Evolutionary conservation across 2,797 vertebrate genomes (phyloP).

Genomic region (Mionectes olivaceus): DNA sequence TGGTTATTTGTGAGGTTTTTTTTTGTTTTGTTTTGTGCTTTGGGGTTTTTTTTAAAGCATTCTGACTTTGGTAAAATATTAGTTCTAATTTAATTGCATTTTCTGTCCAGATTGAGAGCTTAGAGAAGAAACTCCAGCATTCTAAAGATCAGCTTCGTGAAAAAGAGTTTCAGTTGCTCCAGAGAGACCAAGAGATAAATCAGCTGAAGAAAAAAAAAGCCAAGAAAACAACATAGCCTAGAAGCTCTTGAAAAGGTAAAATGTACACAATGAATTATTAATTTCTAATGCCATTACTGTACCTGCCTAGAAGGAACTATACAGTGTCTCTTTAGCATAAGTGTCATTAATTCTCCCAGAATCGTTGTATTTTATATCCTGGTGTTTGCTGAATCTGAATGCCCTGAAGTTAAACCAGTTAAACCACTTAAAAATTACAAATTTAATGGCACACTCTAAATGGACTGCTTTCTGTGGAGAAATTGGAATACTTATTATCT

Average conservation of each 20-base stretch:
- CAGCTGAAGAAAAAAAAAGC: conserved; percentile 75
- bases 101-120: conserved; percentile 73
- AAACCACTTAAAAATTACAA: background rate
- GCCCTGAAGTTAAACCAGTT: background rate
- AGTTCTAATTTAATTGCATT: background rate
- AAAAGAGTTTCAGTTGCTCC: conserved; percentile 78
- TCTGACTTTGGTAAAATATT: background rate
- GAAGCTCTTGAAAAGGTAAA: conserved; percentile 75
- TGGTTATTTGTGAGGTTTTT: background rate
- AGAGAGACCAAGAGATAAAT: conserved; percentile 80
- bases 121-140: conserved; percentile 77
- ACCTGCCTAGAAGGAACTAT: background rate
- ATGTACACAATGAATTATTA: background rate
- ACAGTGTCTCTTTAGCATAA: background rate
- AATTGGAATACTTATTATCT: background rate
- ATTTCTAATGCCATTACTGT: background rate
- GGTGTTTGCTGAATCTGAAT: background rate
- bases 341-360: background rate
- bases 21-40: background rate
- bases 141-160: conserved; percentile 77
- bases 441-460: background rate
- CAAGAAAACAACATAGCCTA: conserved; percentile 64
- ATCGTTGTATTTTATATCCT: background rate
- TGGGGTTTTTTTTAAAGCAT: background rate
- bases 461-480: background rate